These are phyloP conservation scores for Uria lomvia DNA, from an alignment of 2,113 vertebrate genomes.

Conservation along the genomic window DNA sequence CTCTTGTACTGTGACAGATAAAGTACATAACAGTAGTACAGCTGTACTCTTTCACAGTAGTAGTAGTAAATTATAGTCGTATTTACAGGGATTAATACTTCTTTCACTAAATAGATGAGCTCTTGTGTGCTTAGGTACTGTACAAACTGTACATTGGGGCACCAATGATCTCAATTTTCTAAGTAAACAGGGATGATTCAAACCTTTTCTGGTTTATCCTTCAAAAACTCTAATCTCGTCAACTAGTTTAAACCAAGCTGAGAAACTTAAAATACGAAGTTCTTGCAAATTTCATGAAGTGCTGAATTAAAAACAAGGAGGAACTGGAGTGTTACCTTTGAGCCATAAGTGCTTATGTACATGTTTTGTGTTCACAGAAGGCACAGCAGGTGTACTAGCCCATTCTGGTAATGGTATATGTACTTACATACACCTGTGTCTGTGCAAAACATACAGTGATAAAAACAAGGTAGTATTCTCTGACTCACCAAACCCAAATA, in stretches of 20 bases:
- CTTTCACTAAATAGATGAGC: background rate
- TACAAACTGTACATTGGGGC: background rate
- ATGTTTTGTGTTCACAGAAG: background rate
- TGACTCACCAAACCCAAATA: background rate
- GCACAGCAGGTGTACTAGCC: background rate
- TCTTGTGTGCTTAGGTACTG: rapidly evolving
- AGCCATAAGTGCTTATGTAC: rapidly evolving
- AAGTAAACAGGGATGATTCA: background rate
- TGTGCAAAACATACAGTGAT: background rate
- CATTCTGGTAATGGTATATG: background rate
- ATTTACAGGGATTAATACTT: background rate
- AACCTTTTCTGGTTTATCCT: background rate
- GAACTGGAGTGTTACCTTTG: background rate
- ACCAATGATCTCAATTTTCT: rapidly evolving
- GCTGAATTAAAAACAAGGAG: rapidly evolving
- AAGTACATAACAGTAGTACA: background rate
- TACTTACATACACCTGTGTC: rapidly evolving
- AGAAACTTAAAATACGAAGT: background rate
- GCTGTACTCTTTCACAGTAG: background rate
- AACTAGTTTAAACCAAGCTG: background rate
- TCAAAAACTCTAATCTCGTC: background rate
- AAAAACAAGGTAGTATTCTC: background rate
- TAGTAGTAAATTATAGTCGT: background rate
- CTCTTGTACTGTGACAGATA: background rate
- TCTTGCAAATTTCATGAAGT: background rate